phyloP scores from a whole-genome alignment of 2,113 vertebrate species.

The Drymodes brunneopygia region DNA sequence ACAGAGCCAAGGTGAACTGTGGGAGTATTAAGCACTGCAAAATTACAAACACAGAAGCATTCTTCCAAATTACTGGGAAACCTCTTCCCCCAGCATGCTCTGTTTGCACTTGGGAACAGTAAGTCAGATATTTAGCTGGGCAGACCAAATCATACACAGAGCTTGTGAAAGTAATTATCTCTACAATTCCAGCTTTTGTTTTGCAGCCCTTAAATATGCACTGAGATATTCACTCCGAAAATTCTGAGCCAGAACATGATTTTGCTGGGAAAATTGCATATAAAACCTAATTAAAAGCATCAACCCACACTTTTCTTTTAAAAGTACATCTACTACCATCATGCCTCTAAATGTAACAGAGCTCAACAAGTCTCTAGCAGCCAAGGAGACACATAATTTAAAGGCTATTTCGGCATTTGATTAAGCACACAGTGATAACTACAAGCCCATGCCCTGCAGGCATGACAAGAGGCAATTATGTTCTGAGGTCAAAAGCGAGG shows the following conservation, averaged over 20 bases:
- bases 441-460: constrained; percentile 41
- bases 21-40: not conserved
- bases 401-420: constrained; percentile 51
- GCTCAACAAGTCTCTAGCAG: constrained; percentile 47
- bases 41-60: not conserved
- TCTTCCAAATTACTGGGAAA: not conserved
- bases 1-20: not conserved
- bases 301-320: constrained; percentile 45
- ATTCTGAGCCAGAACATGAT: constrained; percentile 29
- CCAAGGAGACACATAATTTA: constrained; percentile 33
- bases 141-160: not conserved
- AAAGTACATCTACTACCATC: constrained; percentile 49
- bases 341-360: constrained; percentile 14
- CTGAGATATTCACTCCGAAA: constrained; percentile 12
- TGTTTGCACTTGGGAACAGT: not conserved
- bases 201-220: not conserved
- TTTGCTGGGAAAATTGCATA: constrained; percentile 41
- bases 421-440: constrained; percentile 51
- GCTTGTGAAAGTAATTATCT: constrained; percentile 24
- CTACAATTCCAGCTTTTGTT: constrained; percentile 16
- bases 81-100: not conserved
- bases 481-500: constrained; percentile 50
- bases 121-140: not conserved
- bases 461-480: constrained; percentile 51
- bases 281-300: constrained; percentile 47